Evolutionary conservation across 2,888 invertebrate species (phyloP), one percentile per base, ranked within the genome.

Genomic region (Maniola hyperantus): DNA sequence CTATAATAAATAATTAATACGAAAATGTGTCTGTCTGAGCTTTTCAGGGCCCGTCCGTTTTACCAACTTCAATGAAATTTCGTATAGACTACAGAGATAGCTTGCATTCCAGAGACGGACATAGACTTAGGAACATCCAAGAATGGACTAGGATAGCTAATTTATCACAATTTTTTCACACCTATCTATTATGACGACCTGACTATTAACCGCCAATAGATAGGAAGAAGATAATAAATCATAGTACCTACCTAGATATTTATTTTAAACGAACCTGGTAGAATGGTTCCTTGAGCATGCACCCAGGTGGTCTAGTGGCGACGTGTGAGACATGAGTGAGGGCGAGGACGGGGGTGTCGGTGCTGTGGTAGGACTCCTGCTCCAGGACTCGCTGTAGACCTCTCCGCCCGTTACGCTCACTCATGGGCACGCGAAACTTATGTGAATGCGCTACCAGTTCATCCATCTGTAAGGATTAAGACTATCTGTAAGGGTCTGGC

Each of bases 371-470:
- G 20, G 46, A 53, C 34, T 85, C 84, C 66, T 81, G 77, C 62
- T 87, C 85, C n/a, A 81, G 79, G 18, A 75, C 73, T 44, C 80
- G 79, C 72, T 83, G 84, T 10, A 84, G 70, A 6, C 87, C 87
- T 65, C 87, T 77, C 53, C 89, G 75, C 5, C 87, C 84, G 65
- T 77, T 86, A 42, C 85, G 79, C 71, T 91, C 91, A 67, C 82
- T 85, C 81, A 85, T 81, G 5, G 88, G 83, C 18, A 91, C 88
- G 36, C 88, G 82, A 71, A 83, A 88, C 73, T 92, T 91, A 74
- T 89, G 91, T 6, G 91, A 90, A 71, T 89, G 88, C 48, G 89
- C 86, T n/a, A 85, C 78, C 18, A 90, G 73, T 74, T 90, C 89
- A 70, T 91, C 88, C 87, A 91, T 87, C 91, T 92, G 79, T 26